Evolutionary conservation across 1,140 invertebrate species (phyloP).

Genomic region (Cydia amplana): DNA sequence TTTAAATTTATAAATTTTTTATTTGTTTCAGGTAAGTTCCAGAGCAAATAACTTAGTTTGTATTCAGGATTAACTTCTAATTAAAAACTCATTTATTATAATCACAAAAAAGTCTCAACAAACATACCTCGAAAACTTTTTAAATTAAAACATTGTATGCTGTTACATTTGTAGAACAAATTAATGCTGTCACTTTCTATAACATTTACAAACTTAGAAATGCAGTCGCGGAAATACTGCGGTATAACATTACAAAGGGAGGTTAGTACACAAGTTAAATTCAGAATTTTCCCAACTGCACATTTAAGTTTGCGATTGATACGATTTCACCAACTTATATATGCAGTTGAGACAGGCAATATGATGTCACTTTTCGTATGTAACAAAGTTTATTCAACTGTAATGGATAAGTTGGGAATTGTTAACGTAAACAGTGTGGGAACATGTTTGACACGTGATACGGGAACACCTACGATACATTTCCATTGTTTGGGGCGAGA

Average conservation of each 20-base stretch:
- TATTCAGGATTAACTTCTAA: background rate
- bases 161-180: constrained; percentile 18
- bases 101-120: background rate
- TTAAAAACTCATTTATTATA: background rate
- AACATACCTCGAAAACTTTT: constrained; percentile 17
- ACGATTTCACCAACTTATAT: constrained; percentile 19
- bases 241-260: background rate
- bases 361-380: background rate
- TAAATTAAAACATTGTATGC: constrained; percentile 32
- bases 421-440: constrained; percentile 15
- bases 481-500: constrained; percentile 6
- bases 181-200: constrained; percentile 28
- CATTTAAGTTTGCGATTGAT: background rate
- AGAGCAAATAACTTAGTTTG: background rate
- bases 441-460: constrained; percentile 28
- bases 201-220: constrained; percentile 15
- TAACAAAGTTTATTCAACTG: background rate
- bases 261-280: background rate
- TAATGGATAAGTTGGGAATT: constrained; percentile 25
- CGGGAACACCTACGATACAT: background rate
- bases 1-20: background rate
- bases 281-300: background rate
- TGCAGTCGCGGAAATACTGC: background rate
- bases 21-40: constrained; percentile 20
- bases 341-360: background rate